Base-by-base conservation (phyloP, 2,797 vertebrate genomes). In the Microchirus variegatus region DNA sequence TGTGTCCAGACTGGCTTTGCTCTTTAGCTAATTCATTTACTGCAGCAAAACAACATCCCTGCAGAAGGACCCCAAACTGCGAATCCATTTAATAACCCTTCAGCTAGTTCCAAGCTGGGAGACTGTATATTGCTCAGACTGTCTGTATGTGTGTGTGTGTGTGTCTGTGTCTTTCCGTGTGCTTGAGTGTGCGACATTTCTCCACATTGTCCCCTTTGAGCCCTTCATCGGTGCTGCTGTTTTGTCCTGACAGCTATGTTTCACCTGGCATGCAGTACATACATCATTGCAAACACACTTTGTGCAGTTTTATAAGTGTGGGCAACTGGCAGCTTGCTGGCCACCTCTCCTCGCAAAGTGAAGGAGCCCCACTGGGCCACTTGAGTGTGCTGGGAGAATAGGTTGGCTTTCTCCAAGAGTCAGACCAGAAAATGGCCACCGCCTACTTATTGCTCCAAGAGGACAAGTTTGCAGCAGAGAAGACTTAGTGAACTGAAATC, bases 371-470 rank as follows among this genome's bases (percentile, higher is more conserved):
- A 0, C 74, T 75, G 76, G 66, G 67, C 63, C 71, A 63, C 74
- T 73, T 60, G 57, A 76, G 78, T 73, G 70, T 73, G 78, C 70
- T 82, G 70, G 60, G 75, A 85, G 68, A 84, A 67, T 81, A 73
- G 66, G 17, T 44, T 62, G 46, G 50, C 51, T 76, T 47, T 75
- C 42, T 12, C 44, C 10, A 73, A 65, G 62, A 70, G 75, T 48
- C 31, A 14, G 53, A 59, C 38, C 53, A 71, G 43, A 78, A 78
- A 77, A 79, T 61, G 48, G 55, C 54, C 63, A 52, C 60, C 50
- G 38, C 62, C 63, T 14, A 74, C 70, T 71, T 61, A 43, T 60
- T 55, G 55, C 36, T 76, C 58, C 64, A 54, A 62, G 22, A 70
- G 47, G 40, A 17, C 31, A 78, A 3, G 10, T 41, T 10, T 49